Percentiles rank a stretch among this genome's conserved stretches.
Conservation (phyloP, 2,113 vertebrate species). For the Mus spicilegus region DNA sequence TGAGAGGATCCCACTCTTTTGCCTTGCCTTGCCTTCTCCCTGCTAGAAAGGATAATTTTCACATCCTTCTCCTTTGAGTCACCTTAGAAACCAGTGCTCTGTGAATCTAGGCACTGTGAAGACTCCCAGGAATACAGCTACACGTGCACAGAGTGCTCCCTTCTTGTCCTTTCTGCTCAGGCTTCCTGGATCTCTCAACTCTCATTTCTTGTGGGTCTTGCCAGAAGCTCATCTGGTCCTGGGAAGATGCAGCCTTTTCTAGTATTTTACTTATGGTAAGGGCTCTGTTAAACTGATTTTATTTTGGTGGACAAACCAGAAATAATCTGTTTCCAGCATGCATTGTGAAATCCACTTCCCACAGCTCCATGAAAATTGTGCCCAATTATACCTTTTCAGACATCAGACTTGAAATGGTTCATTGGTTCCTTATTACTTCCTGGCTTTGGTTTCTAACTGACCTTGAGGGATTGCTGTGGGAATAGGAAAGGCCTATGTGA, state of each 20-base stretch:
- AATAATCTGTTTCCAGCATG: not conserved
- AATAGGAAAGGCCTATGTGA: not conserved
- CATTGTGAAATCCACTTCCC: not conserved
- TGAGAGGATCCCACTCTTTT: not conserved
- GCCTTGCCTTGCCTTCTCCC: not conserved
- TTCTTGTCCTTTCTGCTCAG: not conserved
- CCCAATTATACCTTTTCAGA: not conserved
- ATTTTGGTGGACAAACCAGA: not conserved
- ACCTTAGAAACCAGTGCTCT: not conserved
- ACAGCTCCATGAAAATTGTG: not conserved
- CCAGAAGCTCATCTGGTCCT: not conserved
- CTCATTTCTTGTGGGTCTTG: not conserved
- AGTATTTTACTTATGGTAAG: not conserved
- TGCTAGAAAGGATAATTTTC: constrained; percentile 59
- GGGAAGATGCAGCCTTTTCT: not conserved
- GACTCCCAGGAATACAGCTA: not conserved
- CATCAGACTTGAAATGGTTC: not conserved
- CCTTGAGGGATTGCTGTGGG: not conserved
- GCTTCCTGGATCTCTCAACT: not conserved
- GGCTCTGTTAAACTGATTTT: not conserved
- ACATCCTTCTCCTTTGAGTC: constrained; percentile 58
- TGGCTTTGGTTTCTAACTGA: not conserved
- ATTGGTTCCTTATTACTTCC: not conserved
- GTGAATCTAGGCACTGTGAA: not conserved
- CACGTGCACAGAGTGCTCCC: not conserved